Evolutionary conservation across 2,888 invertebrate species (phyloP), one percentile per base, ranked within the genome.

Genomic region (Chrysolina americana): DNA sequence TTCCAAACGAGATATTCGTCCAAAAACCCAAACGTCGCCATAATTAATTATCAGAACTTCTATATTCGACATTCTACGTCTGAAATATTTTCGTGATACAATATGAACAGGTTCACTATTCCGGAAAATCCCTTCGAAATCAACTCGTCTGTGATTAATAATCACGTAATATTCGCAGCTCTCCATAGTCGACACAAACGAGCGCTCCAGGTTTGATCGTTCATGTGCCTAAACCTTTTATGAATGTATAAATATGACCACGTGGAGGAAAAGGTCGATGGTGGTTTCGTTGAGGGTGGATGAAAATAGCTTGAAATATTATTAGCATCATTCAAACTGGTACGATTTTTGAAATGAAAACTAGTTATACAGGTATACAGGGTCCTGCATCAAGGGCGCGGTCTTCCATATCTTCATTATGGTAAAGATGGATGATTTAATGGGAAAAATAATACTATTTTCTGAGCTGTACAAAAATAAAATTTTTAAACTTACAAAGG

Each of bases 61-160:
- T 53, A 21, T 19, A 62, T 69, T 68, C 47, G 6, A 36, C 36
- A 36, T 6, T 36, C 36, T 70, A 66, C 70, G 73, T 70, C 28
- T 47, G 62, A 47, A 65, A 72, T 75, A 66, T 75, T 71, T 65
- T 70, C 65, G 65, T 65, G 17, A 41, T 73, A 64, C 17, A 72
- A 65, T 53, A 53, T 48, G 74, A 71, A 64, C 70, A 73, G 73
- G 75, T 73, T 75, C 74, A 77, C 62, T 41, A 65, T 68, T 56
- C 56, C 62, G 77, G 73, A 77, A 77, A 77, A 77, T 77, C 74
- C 74, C 63, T 62, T 77, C 65, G 70, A 73, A 63, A 75, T 74
- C 74, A 77, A 77, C 74, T 75, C 74, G 65, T 59, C 68, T 71
- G 77, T 77, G 63, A 77, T 65, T 77, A 74, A 77, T 77, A 77